A percentile compares a stretch with the other conserved stretches of the same genome.
Conservation (phyloP, 1,140 invertebrate species). For the Drosophila ercepeae region DNA sequence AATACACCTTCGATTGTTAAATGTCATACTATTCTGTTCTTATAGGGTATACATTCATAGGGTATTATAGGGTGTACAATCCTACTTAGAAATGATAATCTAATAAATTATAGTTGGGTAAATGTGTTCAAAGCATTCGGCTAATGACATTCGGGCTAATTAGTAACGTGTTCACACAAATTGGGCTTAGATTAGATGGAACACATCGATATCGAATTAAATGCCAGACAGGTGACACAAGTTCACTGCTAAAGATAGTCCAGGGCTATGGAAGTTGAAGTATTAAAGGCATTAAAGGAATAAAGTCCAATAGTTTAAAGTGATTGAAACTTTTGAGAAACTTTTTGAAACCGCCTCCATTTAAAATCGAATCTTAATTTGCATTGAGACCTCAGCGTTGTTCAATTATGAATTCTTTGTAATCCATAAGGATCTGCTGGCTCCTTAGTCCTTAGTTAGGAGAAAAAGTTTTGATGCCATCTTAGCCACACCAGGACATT, state of each 20-base stretch:
- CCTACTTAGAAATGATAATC: conserved; percentile 5
- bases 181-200: conserved; percentile 56
- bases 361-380: conserved; percentile 33
- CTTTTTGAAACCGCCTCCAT: background rate
- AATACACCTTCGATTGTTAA: too few species aligned
- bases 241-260: background rate
- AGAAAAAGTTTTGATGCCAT: conserved; percentile 17
- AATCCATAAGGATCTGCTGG: conserved; percentile 36
- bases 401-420: conserved; percentile 42
- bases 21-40: too few species aligned
- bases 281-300: background rate
- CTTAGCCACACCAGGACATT: conserved; percentile 35
- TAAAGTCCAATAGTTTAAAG: background rate
- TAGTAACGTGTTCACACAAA: conserved; percentile 57
- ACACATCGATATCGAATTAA: conserved; percentile 34
- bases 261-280: conserved; percentile 5
- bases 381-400: conserved; percentile 26
- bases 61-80: conserved; percentile 4
- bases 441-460: too few species aligned
- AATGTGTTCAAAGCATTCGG: conserved; percentile 37
- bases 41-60: too few species aligned
- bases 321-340: background rate
- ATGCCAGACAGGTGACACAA: conserved; percentile 2
- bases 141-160: conserved; percentile 59
- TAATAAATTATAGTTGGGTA: conserved; percentile 42